Percentiles rank a stretch among this genome's conserved stretches.
Evolutionary conservation across 2,797 vertebrate species (phyloP).

Genomic region (Dryobates pubescens): DNA sequence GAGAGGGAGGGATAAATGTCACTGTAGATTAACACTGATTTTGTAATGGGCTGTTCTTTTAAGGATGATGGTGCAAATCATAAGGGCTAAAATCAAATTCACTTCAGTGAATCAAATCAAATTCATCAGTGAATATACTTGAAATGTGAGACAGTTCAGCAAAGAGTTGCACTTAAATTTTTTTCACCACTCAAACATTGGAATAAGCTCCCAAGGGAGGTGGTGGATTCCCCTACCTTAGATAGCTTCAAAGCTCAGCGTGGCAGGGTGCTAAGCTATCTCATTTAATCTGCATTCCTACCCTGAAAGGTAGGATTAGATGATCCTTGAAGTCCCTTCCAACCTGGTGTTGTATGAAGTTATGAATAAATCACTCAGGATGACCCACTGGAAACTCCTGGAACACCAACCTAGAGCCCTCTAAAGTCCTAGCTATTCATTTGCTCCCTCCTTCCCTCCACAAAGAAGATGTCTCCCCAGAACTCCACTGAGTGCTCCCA

Average conservation of each 20-base stretch:
- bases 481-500: conserved; percentile 24
- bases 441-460: background rate
- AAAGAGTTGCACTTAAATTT: background rate
- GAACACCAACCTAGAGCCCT: background rate
- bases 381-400: background rate
- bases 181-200: too few species aligned
- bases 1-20: background rate
- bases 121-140: background rate
- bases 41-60: background rate
- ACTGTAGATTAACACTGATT: background rate
- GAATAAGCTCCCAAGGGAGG: too few species aligned
- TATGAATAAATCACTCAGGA: background rate
- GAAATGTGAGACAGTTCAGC: background rate
- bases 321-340: too few species aligned
- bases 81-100: background rate
- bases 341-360: too few species aligned
- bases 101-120: background rate
- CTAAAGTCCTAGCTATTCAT: background rate
- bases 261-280: too few species aligned
- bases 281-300: too few species aligned
- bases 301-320: too few species aligned
- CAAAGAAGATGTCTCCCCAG: conserved; percentile 4
- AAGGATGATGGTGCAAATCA: background rate
- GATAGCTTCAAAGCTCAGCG: too few species aligned
- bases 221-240: too few species aligned